phyloP scores from a whole-genome alignment of 2,113 vertebrate genomes.

The Mungos mungo region DNA sequence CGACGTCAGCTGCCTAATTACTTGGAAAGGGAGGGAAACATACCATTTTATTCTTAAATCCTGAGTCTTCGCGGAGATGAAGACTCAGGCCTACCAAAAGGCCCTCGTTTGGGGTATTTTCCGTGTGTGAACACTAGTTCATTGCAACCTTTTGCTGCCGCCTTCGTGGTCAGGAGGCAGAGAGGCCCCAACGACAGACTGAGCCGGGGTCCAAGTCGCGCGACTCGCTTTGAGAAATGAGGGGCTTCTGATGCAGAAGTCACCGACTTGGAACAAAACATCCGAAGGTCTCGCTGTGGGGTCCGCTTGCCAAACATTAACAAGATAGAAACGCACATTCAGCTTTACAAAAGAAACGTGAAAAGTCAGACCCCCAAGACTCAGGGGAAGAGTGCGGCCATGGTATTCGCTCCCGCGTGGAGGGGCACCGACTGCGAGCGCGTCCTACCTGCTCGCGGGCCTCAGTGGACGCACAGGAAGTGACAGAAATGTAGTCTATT shows the following conservation, averaged over 20 bases:
- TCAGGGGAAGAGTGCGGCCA: rapidly evolving
- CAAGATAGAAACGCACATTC: background rate
- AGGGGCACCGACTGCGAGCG: rapidly evolving
- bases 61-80: background rate
- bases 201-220: slow-evolving; percentile 19
- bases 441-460: background rate
- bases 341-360: background rate
- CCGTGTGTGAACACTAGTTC: background rate
- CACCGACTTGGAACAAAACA: background rate
- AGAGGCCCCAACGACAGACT: slow-evolving; percentile 15
- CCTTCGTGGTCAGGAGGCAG: background rate
- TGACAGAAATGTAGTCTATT: background rate
- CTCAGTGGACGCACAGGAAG: background rate
- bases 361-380: background rate
- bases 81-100: slow-evolving; percentile 36
- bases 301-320: background rate
- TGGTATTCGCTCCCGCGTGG: rapidly evolving
- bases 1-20: background rate
- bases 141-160: background rate
- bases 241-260: background rate
- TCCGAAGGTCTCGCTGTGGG: background rate
- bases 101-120: background rate
- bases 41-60: background rate
- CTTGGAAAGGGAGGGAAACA: slow-evolving; percentile 42
- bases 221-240: background rate